These are phyloP conservation scores for Tenthredo livida DNA, from an alignment of 2,888 invertebrate genomes.

Conservation along the genomic window DNA sequence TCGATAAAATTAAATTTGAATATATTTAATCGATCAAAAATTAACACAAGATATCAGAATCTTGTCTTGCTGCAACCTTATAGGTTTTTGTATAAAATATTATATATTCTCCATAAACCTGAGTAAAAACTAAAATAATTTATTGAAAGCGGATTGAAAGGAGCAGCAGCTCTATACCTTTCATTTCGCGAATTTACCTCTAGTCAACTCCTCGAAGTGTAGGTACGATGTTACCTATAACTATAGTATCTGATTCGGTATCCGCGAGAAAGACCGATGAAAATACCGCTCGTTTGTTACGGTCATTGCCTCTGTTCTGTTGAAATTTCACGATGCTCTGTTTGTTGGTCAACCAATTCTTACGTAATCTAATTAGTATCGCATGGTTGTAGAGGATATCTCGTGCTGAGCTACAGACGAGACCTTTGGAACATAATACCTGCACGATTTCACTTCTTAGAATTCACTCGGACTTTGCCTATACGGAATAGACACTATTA, in stretches of 20 bases:
- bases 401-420: background rate
- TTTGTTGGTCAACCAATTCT: constrained; percentile 40
- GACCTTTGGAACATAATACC: constrained; percentile 11
- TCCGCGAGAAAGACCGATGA: constrained; percentile 10
- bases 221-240: background rate
- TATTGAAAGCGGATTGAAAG: no score
- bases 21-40: background rate
- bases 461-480: background rate
- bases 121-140: no score
- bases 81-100: no score
- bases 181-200: constrained; percentile 13
- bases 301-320: constrained; percentile 45
- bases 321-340: constrained; percentile 18
- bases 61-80: no score
- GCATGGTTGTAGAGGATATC: constrained; percentile 1
- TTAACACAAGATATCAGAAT: no score
- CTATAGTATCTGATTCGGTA: background rate
- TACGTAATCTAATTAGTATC: constrained; percentile 45
- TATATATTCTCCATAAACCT: no score
- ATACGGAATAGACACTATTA: background rate
- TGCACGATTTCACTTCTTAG: constrained; percentile 11
- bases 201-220: background rate
- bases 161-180: background rate
- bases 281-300: constrained; percentile 49
- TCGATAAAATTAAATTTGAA: background rate